phyloP scores from a whole-genome alignment of 2,888 invertebrate genomes.

The Caenorhabditis macrosperma region DNA sequence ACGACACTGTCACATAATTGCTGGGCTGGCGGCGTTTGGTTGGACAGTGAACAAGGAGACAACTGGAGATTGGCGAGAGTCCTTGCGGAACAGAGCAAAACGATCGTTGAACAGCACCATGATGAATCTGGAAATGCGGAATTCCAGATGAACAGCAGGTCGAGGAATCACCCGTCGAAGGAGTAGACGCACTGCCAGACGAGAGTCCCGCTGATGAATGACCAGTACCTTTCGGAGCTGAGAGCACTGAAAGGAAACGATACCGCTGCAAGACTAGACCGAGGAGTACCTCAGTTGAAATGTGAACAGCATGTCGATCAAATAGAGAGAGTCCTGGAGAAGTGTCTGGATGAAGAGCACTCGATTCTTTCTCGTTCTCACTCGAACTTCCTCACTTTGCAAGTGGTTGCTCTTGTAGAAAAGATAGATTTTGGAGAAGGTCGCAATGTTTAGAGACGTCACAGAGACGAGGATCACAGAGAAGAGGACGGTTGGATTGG shows the following conservation, averaged over 20 bases:
- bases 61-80: too few relatives aligned
- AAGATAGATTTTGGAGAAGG: not conserved
- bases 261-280: not conserved
- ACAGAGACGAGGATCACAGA: not conserved
- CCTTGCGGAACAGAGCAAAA: not conserved
- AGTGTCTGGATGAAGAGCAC: conserved; percentile 5
- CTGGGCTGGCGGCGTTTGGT: not conserved
- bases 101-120: not conserved
- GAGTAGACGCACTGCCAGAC: not conserved
- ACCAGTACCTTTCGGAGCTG: not conserved
- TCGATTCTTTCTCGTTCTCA: not conserved
- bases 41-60: too few relatives aligned
- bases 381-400: not conserved
- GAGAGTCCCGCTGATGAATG: not conserved
- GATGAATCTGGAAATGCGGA: not conserved
- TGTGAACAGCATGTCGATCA: conserved; percentile 1
- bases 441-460: not conserved
- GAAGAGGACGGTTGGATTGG: not conserved
- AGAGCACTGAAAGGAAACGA: not conserved
- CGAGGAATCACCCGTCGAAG: not conserved
- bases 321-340: conserved; percentile 7
- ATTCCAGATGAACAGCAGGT: not conserved
- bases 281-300: not conserved
- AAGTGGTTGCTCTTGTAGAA: not conserved
- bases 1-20: too few relatives aligned